Evolutionary conservation across 30 jellyfish, hydroid and myxozoan species (phyloP).

Genomic region (Rhopilema esculentum): DNA sequence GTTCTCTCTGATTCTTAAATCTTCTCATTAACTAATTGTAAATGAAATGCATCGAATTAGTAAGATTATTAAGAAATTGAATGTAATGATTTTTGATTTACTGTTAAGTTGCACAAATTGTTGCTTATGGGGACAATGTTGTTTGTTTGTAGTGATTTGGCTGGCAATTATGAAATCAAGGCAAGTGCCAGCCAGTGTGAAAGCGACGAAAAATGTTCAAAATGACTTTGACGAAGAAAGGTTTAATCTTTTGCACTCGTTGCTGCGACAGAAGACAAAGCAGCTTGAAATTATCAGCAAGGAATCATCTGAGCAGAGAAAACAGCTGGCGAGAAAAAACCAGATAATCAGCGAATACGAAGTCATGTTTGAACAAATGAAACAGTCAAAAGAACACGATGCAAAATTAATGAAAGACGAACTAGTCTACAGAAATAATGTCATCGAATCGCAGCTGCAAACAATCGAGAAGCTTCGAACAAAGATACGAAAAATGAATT

Average conservation of each 20-base stretch:
- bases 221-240: constrained; percentile 24
- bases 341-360: constrained; percentile 64
- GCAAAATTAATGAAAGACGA: constrained; percentile 47
- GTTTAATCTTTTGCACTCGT: constrained; percentile 38
- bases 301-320: constrained; percentile 46
- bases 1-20: too few species aligned
- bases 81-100: too few species aligned
- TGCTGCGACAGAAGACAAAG: constrained; percentile 58
- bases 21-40: background rate
- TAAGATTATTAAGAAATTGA: too few species aligned
- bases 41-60: background rate
- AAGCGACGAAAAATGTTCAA: background rate
- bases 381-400: constrained; percentile 30
- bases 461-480: constrained; percentile 57
- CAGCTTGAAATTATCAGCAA: constrained; percentile 66
- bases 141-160: too few species aligned
- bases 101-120: background rate
- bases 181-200: constrained; percentile 18
- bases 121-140: background rate
- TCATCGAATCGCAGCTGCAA: constrained; percentile 54
- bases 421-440: constrained; percentile 56
- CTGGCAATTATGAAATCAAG: constrained; percentile 40
- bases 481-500: constrained; percentile 67
- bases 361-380: constrained; percentile 8
- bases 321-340: constrained; percentile 49